A percentile compares a stretch with the other conserved stretches of the same genome.
Evolutionary conservation across 2,888 invertebrate genomes (phyloP).

Genomic region (Drosophila helvetica): DNA sequence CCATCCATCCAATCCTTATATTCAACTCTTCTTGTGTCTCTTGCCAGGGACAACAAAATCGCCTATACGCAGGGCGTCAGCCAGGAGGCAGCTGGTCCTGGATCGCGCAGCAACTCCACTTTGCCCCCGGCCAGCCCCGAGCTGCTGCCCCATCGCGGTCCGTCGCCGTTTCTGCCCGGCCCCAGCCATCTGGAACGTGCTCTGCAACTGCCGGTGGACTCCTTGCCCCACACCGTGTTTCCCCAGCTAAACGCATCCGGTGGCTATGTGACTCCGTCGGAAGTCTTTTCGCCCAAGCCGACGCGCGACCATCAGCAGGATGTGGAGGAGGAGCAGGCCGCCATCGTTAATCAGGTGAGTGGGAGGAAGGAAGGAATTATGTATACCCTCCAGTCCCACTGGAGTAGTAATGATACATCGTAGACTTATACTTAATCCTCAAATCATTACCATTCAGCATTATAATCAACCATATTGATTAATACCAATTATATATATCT

Average conservation of each 20-base stretch:
- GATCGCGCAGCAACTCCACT: constrained; percentile 84
- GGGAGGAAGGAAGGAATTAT: background rate
- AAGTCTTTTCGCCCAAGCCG: constrained; percentile 83
- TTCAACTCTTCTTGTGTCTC: background rate
- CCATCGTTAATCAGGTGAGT: constrained; percentile 84
- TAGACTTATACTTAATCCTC: too few relatives aligned
- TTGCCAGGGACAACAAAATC: constrained; percentile 83
- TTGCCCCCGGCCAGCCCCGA: constrained; percentile 78
- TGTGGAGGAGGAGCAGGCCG: constrained; percentile 82
- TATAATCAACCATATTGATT: too few relatives aligned
- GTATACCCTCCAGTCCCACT: background rate
- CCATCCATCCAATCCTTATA: background rate
- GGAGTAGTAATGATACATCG: too few relatives aligned
- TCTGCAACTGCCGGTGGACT: constrained; percentile 81
- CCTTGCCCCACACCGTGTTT: constrained; percentile 85
- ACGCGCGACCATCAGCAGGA: constrained; percentile 84
- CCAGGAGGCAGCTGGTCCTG: constrained; percentile 70
- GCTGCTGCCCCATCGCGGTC: constrained; percentile 84
- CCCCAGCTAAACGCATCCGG: constrained; percentile 84
- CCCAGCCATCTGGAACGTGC: constrained; percentile 84
- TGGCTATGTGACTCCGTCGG: constrained; percentile 82
- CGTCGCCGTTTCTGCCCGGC: constrained; percentile 86
- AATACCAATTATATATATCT: too few relatives aligned
- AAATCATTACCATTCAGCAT: too few relatives aligned
- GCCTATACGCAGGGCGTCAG: constrained; percentile 84